Evolutionary conservation across 2,888 invertebrate genomes (phyloP), one percentile per base, ranked within the genome.

Genomic region (Himalopsyche tibetana): DNA sequence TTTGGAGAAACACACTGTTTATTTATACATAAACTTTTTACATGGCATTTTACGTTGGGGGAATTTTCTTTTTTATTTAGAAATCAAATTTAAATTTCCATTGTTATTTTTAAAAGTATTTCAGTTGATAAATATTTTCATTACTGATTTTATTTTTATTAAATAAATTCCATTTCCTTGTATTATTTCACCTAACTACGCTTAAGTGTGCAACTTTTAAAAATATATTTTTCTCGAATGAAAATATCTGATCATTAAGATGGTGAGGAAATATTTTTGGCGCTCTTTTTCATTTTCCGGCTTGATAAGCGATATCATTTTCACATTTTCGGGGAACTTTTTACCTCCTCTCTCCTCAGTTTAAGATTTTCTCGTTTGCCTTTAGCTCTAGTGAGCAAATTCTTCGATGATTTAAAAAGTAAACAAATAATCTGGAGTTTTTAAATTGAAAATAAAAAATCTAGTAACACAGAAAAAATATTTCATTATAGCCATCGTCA

Each of bases 281-380:
- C 63, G 63, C 63, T 28, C 63, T 63, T 63, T 63, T 63, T 63
- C 63, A 63, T 63, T 63, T 63, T 63, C 63, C 63, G 63, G 63
- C 63, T 63, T 63, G 63, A 63, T 63, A 63, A 63, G 63, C 63
- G 63, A 63, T 63, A 63, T 63, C 63, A 63, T 63, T 63, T 63
- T 63, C 63, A 63, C 63, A 63, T 63, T 63, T 63, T 63, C 63
- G 63, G 19, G 19, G 8, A 63, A 63, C 19, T 63, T 63, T 63
- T 63, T 51, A 51, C 51, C 51, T 51, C 15, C 15, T 51, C 45
- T 17, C 63, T 63, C 19, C 19, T 51, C 19, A 63, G 19, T 19
- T 19, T 63, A 63, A 63, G 19, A 63, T 63, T 63, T 63, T 63
- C 19, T 19, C 63, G 63, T 63, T 63, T 63, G 28, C 63, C 9